Evolutionary conservation across 2,888 invertebrate species (phyloP).

Genomic region (Cylloceria caligata): DNA sequence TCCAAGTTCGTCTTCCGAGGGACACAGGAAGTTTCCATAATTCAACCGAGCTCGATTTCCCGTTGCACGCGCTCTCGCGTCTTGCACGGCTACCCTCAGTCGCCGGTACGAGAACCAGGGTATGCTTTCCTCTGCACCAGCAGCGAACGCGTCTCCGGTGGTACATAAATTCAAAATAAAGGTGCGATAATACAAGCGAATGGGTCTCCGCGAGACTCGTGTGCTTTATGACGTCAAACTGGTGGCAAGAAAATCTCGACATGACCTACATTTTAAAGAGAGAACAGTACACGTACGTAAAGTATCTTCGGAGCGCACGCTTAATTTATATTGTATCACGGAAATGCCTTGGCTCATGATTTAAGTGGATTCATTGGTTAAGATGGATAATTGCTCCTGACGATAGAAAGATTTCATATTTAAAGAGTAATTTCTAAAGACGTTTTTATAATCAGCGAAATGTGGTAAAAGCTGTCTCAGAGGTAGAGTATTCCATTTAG

Average conservation of each 20-base stretch:
- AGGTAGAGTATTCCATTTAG: background rate
- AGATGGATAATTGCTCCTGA: too few species aligned
- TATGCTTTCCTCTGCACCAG: constrained; percentile 14
- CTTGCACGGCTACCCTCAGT: constrained; percentile 30
- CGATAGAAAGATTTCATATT: background rate
- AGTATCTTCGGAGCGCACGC: background rate
- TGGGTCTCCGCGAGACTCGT: constrained; percentile 24
- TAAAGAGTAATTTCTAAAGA: too few species aligned
- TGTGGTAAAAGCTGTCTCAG: background rate
- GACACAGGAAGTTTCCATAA: constrained; percentile 68
- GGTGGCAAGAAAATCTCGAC: constrained; percentile 33
- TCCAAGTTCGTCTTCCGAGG: constrained; percentile 51
- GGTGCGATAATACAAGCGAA: constrained; percentile 48
- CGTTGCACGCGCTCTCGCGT: constrained; percentile 42
- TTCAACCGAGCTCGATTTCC: constrained; percentile 68
- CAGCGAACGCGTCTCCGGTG: constrained; percentile 39
- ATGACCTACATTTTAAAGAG: constrained; percentile 27
- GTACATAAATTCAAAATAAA: constrained; percentile 56
- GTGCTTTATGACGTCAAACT: constrained; percentile 39
- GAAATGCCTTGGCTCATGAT: too few species aligned
- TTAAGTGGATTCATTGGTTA: too few species aligned
- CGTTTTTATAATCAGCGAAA: background rate
- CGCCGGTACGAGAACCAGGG: background rate
- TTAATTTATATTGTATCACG: too few species aligned
- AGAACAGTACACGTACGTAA: background rate